Percentiles rank a stretch among this genome's conserved stretches.
Evolutionary conservation across 35 echinoderm and acorn worm species (phyloP).

Genomic region (Nesometra sesokonis): DNA sequence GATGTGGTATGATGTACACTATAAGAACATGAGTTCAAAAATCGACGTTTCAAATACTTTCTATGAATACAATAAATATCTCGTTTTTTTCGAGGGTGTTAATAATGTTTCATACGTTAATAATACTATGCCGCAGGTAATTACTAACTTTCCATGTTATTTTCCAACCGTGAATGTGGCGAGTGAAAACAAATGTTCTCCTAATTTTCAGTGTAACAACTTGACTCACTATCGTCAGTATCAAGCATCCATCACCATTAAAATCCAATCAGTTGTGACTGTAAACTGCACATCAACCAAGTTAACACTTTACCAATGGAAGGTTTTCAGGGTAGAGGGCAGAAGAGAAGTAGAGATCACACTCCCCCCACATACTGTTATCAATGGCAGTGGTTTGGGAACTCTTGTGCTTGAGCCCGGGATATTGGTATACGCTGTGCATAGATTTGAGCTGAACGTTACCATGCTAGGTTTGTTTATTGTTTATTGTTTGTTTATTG

Average conservation of each 20-base stretch:
- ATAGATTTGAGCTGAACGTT: conserved; percentile 33
- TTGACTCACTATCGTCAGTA: neutral
- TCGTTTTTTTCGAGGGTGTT: neutral
- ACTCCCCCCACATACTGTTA: neutral
- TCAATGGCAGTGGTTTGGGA: neutral
- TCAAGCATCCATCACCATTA: conserved; percentile 1
- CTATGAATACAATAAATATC: neutral
- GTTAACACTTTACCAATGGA: conserved; percentile 13
- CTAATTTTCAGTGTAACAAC: neutral
- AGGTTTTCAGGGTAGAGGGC: neutral
- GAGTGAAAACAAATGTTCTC: conserved; percentile 14
- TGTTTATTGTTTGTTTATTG: no score
- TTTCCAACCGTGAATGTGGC: neutral
- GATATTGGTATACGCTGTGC: conserved; percentile 9
- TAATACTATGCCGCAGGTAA: neutral
- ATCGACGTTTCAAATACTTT: neutral
- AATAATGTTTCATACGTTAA: neutral
- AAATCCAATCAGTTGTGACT: conserved; percentile 1
- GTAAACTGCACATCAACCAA: conserved; percentile 23
- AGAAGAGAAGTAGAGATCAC: neutral
- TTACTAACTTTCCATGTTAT: conserved; percentile 2
- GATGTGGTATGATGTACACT: neutral
- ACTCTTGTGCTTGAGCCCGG: neutral
- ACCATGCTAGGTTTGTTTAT: conserved; percentile 30
- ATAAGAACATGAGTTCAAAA: neutral